Base-by-base conservation (phyloP, 2,888 invertebrate species). In the Calameuta idolon region DNA sequence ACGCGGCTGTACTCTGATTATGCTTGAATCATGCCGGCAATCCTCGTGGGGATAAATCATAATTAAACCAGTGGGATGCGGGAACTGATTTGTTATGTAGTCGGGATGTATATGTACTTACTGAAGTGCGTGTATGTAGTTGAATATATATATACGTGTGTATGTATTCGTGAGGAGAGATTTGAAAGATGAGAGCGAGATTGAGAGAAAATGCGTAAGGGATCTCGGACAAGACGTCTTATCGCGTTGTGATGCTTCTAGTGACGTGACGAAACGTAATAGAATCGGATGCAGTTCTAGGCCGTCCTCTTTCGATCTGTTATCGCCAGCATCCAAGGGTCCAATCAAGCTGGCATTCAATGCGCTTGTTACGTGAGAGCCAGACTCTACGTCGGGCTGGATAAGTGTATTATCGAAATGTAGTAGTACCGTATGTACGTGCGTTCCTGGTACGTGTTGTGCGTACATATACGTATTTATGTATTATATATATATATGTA, bases 311-410 rank as follows among this genome's bases (percentile, higher is more conserved):
- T 69, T 69, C 74, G 79, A 79, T 76, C 69, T 79, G 78, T 69
- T 73, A 77, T 76, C 69, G 77, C 78, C 69, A 76, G 80, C 79
- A 80, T 87, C 84, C 86, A 83, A 86, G 85, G 81, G 82, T 87
- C 87, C 87, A 88, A 89, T 89, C 89, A 88, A 88, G 89, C 85
- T 84, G 80, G 87, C 85, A 89, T 89, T 89, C 84, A 89, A 88
- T 88, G 87, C 83, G 85, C 88, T 89, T 89, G 88, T 89, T 89
- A 87, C 84, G 82, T 81, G 80, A 78, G 76, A 69, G 75, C 68
- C 80, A 69, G 69, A 73, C 76, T 71, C 77, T 75, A 40, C 76
- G 74, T 73, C 77, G 79, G 74, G 76, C 79, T 74, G 76, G 83
- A 86, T 85, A 84, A 86, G 85, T 85, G 83, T 81, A 83, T 86